Conservation (phyloP, 2,888 invertebrate genomes). For the Congeria kusceri region DNA sequence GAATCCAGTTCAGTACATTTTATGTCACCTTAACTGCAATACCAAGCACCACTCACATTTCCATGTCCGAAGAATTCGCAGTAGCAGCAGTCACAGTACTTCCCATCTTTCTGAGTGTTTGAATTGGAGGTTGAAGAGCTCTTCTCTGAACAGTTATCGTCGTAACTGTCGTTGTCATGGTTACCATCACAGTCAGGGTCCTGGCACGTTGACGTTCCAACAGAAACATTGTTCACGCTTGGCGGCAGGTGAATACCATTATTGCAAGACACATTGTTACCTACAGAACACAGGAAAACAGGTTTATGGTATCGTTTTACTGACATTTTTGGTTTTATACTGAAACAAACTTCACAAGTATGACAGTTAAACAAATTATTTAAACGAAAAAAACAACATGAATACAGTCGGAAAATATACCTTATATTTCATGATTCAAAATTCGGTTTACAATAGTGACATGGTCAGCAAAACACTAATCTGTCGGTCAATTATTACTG, state of each 20-base stretch:
- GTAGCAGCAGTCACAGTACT: slow-evolving; percentile 91
- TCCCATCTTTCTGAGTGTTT: slow-evolving; percentile 85
- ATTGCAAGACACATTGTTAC: slow-evolving; percentile 50
- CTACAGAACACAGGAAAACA: background rate
- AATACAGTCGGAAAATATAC: no score
- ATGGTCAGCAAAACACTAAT: no score
- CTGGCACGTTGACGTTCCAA: slow-evolving; percentile 76
- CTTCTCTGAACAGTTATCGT: slow-evolving; percentile 86
- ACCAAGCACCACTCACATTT: slow-evolving; percentile 83
- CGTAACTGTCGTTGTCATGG: slow-evolving; percentile 83
- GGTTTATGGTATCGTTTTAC: no score
- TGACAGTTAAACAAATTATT: no score
- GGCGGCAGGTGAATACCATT: slow-evolving; percentile 72
- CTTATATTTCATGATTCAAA: no score
- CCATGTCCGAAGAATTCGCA: slow-evolving; percentile 93
- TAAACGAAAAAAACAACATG: no score
- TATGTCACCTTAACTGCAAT: background rate
- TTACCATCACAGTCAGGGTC: slow-evolving; percentile 82
- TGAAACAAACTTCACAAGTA: no score
- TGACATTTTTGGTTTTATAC: no score
- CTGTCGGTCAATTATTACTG: no score
- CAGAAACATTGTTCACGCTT: slow-evolving; percentile 78
- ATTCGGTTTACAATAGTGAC: no score
- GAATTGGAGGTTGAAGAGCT: slow-evolving; percentile 86
- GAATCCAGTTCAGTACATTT: no score